Evolutionary conservation across 2,888 invertebrate species (phyloP).

Genomic region (Calliphora vomitoria): DNA sequence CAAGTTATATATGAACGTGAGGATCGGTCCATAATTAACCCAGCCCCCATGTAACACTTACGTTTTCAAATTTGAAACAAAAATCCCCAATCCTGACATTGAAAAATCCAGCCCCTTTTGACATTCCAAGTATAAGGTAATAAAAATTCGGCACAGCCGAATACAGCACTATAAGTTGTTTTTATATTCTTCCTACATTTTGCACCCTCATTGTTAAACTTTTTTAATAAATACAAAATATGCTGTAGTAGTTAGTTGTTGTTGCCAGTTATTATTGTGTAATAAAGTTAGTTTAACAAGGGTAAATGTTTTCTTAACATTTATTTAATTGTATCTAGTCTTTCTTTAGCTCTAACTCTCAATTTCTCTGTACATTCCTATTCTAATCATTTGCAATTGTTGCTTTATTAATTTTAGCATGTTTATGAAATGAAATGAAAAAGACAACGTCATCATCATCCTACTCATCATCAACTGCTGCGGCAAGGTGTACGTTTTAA

Average conservation of each 20-base stretch:
- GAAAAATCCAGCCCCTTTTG: no score
- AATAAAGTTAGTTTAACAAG: conserved; percentile 46
- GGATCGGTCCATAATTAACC: no score
- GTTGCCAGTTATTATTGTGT: conserved; percentile 18
- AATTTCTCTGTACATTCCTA: background rate
- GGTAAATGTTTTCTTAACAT: conserved; percentile 15
- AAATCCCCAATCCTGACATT: no score
- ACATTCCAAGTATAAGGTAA: no score
- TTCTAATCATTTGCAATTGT: background rate
- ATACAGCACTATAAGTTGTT: background rate
- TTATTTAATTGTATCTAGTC: conserved; percentile 15
- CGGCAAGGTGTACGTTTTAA: background rate
- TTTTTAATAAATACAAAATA: conserved; percentile 45
- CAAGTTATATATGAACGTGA: no score
- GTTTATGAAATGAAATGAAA: conserved; percentile 44
- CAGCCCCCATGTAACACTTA: no score
- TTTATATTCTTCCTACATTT: conserved; percentile 2
- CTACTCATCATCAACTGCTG: conserved; percentile 12
- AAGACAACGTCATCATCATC: conserved; percentile 27
- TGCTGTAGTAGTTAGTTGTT: background rate
- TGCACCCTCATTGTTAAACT: conserved; percentile 3
- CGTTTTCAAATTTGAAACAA: no score
- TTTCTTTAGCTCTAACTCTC: background rate
- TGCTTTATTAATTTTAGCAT: conserved; percentile 28
- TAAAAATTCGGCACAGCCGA: no score